phyloP scores from a whole-genome alignment of 2,113 vertebrate species.

The Pituophis catenifer region DNA sequence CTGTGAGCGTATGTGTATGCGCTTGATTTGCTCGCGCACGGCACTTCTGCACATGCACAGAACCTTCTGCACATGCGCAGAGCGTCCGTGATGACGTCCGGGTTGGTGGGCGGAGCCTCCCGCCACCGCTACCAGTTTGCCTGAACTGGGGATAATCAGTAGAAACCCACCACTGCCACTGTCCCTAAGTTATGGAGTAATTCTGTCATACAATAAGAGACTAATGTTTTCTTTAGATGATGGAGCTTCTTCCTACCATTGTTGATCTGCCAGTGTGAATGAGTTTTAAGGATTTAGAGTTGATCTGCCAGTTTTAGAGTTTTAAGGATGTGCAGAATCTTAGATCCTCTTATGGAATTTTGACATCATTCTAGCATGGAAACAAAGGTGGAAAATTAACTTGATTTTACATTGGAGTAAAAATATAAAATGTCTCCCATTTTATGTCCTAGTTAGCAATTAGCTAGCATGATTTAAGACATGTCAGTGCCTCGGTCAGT shows the following conservation, averaged over 20 bases:
- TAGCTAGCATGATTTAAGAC: not conserved
- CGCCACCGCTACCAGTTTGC: no score
- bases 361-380: not conserved
- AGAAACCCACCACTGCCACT: not conserved
- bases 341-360: not conserved
- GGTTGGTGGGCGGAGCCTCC: no score
- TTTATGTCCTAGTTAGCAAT: not conserved
- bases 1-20: no score
- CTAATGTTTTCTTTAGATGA: not conserved
- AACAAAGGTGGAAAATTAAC: not conserved
- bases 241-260: not conserved
- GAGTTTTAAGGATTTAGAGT: not conserved
- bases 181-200: not conserved
- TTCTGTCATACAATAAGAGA: not conserved
- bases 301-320: not conserved
- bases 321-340: not conserved
- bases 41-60: no score
- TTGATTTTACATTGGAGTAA: not conserved
- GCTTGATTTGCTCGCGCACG: accelerated
- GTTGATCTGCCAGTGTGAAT: not conserved
- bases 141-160: no score
- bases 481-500: not conserved
- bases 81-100: no score
- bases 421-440: not conserved
- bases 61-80: no score